Percentiles rank a stretch among this genome's conserved stretches.
These are phyloP conservation scores for Drosophila takahashii DNA, from an alignment of 1,140 invertebrate genomes.

Conservation along the genomic window DNA sequence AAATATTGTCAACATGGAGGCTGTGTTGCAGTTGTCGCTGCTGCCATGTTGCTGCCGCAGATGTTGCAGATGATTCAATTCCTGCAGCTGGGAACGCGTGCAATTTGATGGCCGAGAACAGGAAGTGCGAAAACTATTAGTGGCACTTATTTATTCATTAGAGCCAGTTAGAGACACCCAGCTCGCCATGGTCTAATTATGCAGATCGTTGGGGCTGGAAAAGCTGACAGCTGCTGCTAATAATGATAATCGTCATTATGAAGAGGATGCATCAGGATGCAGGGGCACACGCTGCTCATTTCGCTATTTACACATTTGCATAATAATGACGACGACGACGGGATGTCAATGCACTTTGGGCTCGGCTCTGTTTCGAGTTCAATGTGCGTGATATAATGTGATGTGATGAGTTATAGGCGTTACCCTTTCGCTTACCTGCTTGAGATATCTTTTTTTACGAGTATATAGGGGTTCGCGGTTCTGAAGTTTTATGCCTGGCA, in stretches of 20 bases:
- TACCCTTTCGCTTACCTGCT: constrained; percentile 47
- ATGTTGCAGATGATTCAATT: constrained; percentile 37
- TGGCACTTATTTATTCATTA: constrained; percentile 83
- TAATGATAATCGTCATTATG: neutral
- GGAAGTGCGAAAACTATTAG: constrained; percentile 83
- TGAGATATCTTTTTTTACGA: constrained; percentile 41
- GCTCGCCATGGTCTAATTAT: constrained; percentile 63
- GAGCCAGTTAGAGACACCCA: constrained; percentile 81
- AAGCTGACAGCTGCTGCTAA: neutral
- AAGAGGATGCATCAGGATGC: constrained; percentile 53
- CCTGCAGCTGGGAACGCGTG: constrained; percentile 32
- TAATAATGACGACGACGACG: constrained; percentile 52
- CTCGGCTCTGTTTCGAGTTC: constrained; percentile 18
- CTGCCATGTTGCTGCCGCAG: constrained; percentile 15
- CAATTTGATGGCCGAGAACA: constrained; percentile 69
- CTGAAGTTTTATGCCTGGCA: constrained; percentile 42
- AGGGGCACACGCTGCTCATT: constrained; percentile 33
- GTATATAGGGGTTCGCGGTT: constrained; percentile 1
- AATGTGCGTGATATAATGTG: constrained; percentile 55
- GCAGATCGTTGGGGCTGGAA: constrained; percentile 35
- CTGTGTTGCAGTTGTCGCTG: constrained; percentile 14
- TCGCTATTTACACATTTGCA: constrained; percentile 59
- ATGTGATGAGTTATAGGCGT: constrained; percentile 21
- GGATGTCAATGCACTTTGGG: constrained; percentile 57
- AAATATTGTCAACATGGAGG: constrained; percentile 74